phyloP scores from a whole-genome alignment of 1,140 invertebrate genomes.

The Tetramorium simillimum region DNA sequence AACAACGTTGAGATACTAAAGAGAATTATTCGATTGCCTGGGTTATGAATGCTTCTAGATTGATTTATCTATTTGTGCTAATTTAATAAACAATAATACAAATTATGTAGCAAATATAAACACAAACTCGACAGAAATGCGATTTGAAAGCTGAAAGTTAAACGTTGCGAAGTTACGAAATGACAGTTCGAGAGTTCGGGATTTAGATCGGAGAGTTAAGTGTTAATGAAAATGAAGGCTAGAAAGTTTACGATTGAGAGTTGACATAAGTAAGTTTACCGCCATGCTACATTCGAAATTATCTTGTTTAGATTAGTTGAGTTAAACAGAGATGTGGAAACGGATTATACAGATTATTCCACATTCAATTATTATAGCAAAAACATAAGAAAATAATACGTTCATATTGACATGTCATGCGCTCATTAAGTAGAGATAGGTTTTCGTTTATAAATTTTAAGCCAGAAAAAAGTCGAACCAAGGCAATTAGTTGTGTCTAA shows the following conservation, averaged over 20 bases:
- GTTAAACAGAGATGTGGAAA: background rate
- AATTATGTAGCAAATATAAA: conserved; percentile 1
- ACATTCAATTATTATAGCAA: background rate
- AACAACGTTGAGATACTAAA: background rate
- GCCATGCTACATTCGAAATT: conserved; percentile 18
- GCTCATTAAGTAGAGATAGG: background rate
- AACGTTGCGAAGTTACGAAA: conserved; percentile 12
- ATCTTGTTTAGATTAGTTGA: conserved; percentile 31
- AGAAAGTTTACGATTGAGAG: conserved; percentile 32
- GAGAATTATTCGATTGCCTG: background rate
- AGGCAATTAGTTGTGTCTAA: conserved; percentile 20
- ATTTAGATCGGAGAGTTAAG: conserved; percentile 36
- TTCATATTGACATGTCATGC: background rate
- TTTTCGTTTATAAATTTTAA: background rate
- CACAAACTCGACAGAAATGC: background rate
- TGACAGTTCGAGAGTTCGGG: conserved; percentile 38
- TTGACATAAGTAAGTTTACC: conserved; percentile 35
- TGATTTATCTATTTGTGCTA: conserved; percentile 6
- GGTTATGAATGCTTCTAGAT: background rate
- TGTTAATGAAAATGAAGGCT: conserved; percentile 50
- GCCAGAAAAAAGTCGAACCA: background rate
- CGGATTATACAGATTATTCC: background rate
- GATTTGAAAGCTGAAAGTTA: conserved; percentile 3
- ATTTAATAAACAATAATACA: background rate
- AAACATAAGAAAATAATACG: background rate